Percentiles rank a stretch among this genome's conserved stretches.
phyloP scores from a whole-genome alignment of 2,888 invertebrate species.

The Onthophagus sagittarius region DNA sequence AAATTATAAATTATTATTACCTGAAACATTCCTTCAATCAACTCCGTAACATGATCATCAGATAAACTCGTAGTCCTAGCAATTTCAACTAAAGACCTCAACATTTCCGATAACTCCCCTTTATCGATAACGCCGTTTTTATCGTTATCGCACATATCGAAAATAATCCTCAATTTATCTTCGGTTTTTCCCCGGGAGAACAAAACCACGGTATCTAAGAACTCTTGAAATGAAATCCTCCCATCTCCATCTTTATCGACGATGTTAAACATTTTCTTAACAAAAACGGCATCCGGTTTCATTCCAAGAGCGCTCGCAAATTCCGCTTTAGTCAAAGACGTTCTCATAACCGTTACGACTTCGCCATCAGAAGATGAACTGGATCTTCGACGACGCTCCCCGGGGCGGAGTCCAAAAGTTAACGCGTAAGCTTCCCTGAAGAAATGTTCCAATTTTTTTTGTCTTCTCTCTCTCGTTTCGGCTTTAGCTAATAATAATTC shows the following conservation, averaged over 20 bases:
- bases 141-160: conserved; percentile 97
- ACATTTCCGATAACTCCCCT: conserved; percentile 88
- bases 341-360: conserved; percentile 89
- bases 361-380: conserved; percentile 74
- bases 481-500: conserved; percentile 88
- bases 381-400: conserved; percentile 72
- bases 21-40: conserved; percentile 92
- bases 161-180: conserved; percentile 89
- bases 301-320: conserved; percentile 95
- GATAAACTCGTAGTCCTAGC: conserved; percentile 87
- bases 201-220: conserved; percentile 87
- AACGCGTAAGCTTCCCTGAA: conserved; percentile 94
- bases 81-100: conserved; percentile 88
- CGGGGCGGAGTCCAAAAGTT: conserved; percentile 85
- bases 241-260: conserved; percentile 94
- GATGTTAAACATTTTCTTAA: conserved; percentile 96
- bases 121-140: conserved; percentile 93
- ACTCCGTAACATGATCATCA: conserved; percentile 85
- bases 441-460: conserved; percentile 89
- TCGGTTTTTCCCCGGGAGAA: conserved; percentile 91
- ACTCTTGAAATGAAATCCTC: conserved; percentile 92
- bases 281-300: conserved; percentile 92
- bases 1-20: conserved; percentile 44
- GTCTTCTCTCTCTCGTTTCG: conserved; percentile 90
- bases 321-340: conserved; percentile 85